phyloP scores from a whole-genome alignment of 37 sponge, comb jelly and placozoan genomes.

The Diacarnus erythraeanus region DNA sequence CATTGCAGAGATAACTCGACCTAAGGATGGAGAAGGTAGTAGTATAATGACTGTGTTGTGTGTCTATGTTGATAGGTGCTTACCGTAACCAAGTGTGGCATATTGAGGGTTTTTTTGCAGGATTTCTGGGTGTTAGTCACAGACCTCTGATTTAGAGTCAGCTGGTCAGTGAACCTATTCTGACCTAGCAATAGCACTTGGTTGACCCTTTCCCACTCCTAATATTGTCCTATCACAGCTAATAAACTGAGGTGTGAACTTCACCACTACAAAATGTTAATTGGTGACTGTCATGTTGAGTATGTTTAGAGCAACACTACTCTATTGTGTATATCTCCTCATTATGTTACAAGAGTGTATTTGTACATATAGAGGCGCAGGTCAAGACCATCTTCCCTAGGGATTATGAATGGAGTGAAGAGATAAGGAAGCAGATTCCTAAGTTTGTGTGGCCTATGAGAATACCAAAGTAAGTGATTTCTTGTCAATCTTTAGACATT shows the following conservation, averaged over 20 bases:
- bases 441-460: slow-evolving; percentile 71
- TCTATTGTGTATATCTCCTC: neutral
- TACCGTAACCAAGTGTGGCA: neutral
- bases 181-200: too few species aligned
- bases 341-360: neutral
- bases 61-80: neutral
- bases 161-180: too few species aligned
- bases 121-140: too few species aligned
- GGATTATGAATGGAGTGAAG: slow-evolving; percentile 51
- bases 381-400: slow-evolving; percentile 51
- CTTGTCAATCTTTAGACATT: too few species aligned
- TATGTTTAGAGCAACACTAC: neutral
- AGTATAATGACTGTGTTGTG: neutral
- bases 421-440: slow-evolving; percentile 50
- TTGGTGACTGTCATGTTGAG: neutral
- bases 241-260: too few species aligned
- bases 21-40: slow-evolving; percentile 57
- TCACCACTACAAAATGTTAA: neutral
- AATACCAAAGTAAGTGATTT: slow-evolving; percentile 38
- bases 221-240: too few species aligned
- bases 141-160: too few species aligned
- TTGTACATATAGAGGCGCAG: slow-evolving; percentile 21
- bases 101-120: too few species aligned
- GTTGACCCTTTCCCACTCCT: too few species aligned
- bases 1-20: slow-evolving; percentile 45